A percentile compares a stretch with the other conserved stretches of the same genome.
Evolutionary conservation across 2,113 vertebrate species (phyloP).

Genomic region (Petrocephalus microphthalmus): DNA sequence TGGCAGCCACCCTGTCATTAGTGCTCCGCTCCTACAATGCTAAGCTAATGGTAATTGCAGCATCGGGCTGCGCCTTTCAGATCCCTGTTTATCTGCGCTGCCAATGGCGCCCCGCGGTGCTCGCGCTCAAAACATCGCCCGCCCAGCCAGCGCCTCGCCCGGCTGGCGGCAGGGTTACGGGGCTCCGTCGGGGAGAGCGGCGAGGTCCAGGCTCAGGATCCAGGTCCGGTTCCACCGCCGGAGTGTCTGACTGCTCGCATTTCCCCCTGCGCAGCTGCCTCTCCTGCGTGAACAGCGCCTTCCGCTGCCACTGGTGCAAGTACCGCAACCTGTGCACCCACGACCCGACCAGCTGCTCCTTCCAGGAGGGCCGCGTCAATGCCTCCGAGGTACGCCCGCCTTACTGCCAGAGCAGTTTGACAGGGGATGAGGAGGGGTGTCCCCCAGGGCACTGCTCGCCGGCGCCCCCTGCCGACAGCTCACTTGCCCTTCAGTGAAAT

Average conservation of each 20-base stretch:
- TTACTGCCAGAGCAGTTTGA: not conserved
- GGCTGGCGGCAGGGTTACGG: not conserved
- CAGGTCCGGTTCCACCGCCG: slow-evolving; percentile 37
- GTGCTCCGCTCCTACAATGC: slow-evolving; percentile 39
- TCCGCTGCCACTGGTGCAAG: slow-evolving; percentile 98
- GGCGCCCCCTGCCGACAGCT: not conserved
- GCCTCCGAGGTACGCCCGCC: slow-evolving; percentile 76
- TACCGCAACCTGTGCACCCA: slow-evolving; percentile 96
- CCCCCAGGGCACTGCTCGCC: not conserved
- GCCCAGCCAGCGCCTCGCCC: not conserved
- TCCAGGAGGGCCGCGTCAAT: slow-evolving; percentile 95
- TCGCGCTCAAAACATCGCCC: not conserved
- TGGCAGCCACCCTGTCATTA: slow-evolving; percentile 40
- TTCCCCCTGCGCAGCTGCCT: slow-evolving; percentile 70
- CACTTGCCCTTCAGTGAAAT: not conserved
- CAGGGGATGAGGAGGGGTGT: not conserved
- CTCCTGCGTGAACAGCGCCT: slow-evolving; percentile 94
- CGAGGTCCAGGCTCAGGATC: slow-evolving; percentile 46
- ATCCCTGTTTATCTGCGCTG: slow-evolving; percentile 33
- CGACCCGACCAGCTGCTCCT: slow-evolving; percentile 93
- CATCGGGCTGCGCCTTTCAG: slow-evolving; percentile 43
- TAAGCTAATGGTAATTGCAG: slow-evolving; percentile 50
- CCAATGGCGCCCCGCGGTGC: not conserved
- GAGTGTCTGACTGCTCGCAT: slow-evolving; percentile 26
- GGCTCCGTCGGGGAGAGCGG: slow-evolving; percentile 34